These are phyloP conservation scores for Peromyscus melanophrys DNA, from an alignment of 2,797 vertebrate species.

Conservation along the genomic window DNA sequence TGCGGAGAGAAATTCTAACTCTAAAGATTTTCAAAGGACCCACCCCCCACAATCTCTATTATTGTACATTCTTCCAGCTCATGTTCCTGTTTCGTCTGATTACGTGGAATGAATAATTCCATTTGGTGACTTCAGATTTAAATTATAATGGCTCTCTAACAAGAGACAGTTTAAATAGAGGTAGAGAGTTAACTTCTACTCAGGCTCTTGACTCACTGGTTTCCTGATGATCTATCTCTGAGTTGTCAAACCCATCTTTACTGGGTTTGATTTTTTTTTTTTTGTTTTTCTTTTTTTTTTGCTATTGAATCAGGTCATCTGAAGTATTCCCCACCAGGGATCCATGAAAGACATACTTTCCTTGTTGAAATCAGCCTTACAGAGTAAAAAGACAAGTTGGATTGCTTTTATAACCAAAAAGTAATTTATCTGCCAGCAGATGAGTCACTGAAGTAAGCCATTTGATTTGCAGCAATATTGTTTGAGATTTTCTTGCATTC, in stretches of 20 bases:
- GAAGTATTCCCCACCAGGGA: constrained; percentile 59
- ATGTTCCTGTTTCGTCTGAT: constrained; percentile 38
- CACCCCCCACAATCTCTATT: background rate
- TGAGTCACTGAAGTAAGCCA: constrained; percentile 15
- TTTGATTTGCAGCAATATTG: constrained; percentile 36
- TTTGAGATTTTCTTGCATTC: constrained; percentile 60
- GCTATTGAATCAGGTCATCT: constrained; percentile 60
- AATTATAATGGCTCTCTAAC: constrained; percentile 6
- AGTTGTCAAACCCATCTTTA: constrained; percentile 54
- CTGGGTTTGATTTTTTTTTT: constrained; percentile 62
- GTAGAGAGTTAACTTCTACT: background rate
- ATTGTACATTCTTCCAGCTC: constrained; percentile 22
- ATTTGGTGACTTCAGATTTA: constrained; percentile 59
- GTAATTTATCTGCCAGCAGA: constrained; percentile 30
- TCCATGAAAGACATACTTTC: constrained; percentile 62
- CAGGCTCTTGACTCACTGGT: constrained; percentile 12
- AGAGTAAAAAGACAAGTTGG: constrained; percentile 52
- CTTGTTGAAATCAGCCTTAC: constrained; percentile 45
- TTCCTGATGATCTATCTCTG: constrained; percentile 13
- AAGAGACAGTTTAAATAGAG: constrained; percentile 17
- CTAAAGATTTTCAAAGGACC: constrained; percentile 8
- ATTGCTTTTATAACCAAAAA: constrained; percentile 57
- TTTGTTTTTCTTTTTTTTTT: too few relatives aligned
- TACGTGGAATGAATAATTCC: constrained; percentile 56
- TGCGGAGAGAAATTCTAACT: constrained; percentile 31